These are phyloP conservation scores for Amphipyra berbera DNA, from an alignment of 2,888 invertebrate species.

Conservation along the genomic window DNA sequence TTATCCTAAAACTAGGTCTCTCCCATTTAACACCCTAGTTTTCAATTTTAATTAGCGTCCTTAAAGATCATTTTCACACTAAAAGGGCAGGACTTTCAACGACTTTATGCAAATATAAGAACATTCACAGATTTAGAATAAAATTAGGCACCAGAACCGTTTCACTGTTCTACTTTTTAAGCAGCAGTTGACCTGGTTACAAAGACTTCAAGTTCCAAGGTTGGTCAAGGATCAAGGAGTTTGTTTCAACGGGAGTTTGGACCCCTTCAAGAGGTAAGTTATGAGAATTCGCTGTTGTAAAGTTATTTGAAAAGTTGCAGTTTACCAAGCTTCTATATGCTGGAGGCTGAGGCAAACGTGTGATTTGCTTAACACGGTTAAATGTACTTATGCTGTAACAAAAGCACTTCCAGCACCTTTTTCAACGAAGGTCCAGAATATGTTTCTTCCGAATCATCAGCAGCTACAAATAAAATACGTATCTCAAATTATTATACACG, in stretches of 20 bases:
- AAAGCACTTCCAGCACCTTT: too few relatives aligned
- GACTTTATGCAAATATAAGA: constrained; percentile 22
- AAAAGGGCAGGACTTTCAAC: background rate
- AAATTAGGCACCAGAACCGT: too few relatives aligned
- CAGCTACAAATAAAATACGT: too few relatives aligned
- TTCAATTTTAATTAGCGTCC: constrained; percentile 1
- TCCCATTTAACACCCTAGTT: background rate
- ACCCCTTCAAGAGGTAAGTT: constrained; percentile 19
- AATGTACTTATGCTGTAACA: too few relatives aligned
- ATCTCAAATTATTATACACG: too few relatives aligned
- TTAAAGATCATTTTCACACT: constrained; percentile 5
- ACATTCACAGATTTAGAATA: constrained; percentile 3
- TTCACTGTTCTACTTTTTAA: constrained; percentile 17
- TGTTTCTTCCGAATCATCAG: too few relatives aligned
- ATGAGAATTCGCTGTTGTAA: constrained; percentile 5
- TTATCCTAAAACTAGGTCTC: background rate
- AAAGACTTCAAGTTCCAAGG: constrained; percentile 53
- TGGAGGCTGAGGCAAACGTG: too few relatives aligned
- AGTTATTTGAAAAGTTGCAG: constrained; percentile 3
- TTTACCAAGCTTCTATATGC: background rate
- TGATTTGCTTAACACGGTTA: too few relatives aligned
- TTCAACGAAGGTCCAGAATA: too few relatives aligned
- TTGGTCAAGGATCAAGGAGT: constrained; percentile 27
- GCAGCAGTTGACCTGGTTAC: constrained; percentile 48
- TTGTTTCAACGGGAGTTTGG: constrained; percentile 37